Conservation (phyloP, 2,797 vertebrate species). For the Mormyrops boulengeri region DNA sequence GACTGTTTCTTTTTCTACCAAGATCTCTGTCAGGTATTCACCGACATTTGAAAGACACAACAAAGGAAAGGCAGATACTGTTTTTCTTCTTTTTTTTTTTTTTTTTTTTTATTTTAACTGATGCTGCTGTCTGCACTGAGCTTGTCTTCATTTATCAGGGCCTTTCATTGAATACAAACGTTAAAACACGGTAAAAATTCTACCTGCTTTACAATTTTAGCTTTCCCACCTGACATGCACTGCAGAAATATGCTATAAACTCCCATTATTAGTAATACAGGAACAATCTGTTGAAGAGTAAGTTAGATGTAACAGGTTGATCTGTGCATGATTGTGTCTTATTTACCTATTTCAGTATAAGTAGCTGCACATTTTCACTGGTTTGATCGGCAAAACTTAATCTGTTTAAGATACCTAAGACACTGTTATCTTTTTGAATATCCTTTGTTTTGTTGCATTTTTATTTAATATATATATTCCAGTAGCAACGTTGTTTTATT, state of each 20-base stretch:
- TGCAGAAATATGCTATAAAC: background rate
- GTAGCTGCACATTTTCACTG: background rate
- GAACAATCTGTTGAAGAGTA: background rate
- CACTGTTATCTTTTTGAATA: background rate
- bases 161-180: background rate
- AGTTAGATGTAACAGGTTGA: background rate
- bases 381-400: background rate
- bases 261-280: background rate
- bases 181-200: background rate
- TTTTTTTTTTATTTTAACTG: background rate
- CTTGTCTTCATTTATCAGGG: background rate
- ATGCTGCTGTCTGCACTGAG: background rate
- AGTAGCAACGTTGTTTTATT: background rate
- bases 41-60: background rate
- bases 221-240: background rate
- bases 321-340: background rate
- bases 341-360: background rate
- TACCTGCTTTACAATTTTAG: background rate
- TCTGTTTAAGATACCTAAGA: background rate
- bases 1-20: background rate
- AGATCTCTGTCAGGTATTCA: background rate
- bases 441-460: background rate
- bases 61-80: background rate
- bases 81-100: too few relatives aligned
- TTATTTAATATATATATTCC: background rate